Conservation (phyloP, 1,140 invertebrate genomes). For the Arctopsyche grandis region DNA sequence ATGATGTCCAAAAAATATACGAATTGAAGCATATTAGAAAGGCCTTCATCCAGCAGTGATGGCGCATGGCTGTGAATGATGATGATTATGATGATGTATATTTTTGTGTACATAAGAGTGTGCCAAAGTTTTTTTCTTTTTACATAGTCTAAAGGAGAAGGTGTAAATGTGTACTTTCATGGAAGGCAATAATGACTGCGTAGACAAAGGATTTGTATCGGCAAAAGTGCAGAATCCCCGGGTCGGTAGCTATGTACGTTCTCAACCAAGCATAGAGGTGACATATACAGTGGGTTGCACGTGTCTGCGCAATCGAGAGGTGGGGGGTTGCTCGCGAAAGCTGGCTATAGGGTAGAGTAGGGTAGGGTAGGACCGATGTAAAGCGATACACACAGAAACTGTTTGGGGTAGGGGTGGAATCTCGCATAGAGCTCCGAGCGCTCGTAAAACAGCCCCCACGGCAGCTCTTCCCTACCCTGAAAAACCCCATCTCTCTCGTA, state of each 20-base stretch:
- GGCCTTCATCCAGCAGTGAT: too few species aligned
- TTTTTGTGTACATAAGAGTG: too few species aligned
- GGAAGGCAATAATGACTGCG: not conserved
- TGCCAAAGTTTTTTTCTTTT: too few species aligned
- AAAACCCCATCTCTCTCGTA: not conserved
- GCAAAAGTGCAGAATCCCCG: not conserved
- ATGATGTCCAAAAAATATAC: too few species aligned
- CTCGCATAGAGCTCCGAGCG: not conserved
- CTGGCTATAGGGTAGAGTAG: not conserved
- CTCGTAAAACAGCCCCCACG: slow-evolving; percentile 2
- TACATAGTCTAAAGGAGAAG: not conserved
- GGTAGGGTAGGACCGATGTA: slow-evolving; percentile 31
- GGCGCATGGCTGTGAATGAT: too few species aligned
- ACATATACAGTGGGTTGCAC: slow-evolving; percentile 12
- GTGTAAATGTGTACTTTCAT: not conserved
- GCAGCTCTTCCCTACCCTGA: not conserved
- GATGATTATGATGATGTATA: too few species aligned
- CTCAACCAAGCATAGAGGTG: not conserved
- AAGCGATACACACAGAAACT: slow-evolving; percentile 41
- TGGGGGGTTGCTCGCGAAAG: not conserved
- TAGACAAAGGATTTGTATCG: not conserved
- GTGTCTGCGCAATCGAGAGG: slow-evolving; percentile 7
- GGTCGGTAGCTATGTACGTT: not conserved
- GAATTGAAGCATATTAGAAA: too few species aligned
- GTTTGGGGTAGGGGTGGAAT: slow-evolving; percentile 42